These are phyloP conservation scores for Ophioninae sp. DNA, from an alignment of 2,888 invertebrate genomes.

Conservation along the genomic window DNA sequence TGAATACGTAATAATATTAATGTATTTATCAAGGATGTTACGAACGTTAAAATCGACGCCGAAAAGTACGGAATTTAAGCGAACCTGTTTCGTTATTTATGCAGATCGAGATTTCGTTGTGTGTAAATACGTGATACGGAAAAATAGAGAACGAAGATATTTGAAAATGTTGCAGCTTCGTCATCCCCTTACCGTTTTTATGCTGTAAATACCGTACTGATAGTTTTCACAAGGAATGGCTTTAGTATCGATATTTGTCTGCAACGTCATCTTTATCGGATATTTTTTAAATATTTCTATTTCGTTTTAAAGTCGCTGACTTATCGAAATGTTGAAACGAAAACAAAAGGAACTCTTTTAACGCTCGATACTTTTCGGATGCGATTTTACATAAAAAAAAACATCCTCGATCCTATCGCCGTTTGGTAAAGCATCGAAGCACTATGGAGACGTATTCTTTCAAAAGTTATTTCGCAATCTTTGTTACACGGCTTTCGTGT, in stretches of 20 bases:
- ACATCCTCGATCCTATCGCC: conserved; percentile 11
- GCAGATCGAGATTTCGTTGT: background rate
- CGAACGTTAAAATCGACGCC: background rate
- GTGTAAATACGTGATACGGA: no score
- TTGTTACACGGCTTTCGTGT: conserved; percentile 55
- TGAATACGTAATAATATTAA: conserved; percentile 32
- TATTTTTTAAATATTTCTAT: no score
- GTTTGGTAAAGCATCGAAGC: conserved; percentile 28
- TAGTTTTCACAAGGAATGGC: background rate
- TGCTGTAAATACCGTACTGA: background rate
- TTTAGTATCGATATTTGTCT: background rate
- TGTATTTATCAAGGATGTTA: conserved; percentile 7
- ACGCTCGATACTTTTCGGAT: background rate
- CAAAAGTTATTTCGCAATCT: conserved; percentile 42
- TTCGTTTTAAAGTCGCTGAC: no score
- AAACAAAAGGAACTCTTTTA: background rate
- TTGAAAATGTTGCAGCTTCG: background rate
- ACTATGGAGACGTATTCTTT: conserved; percentile 51
- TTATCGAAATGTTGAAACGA: background rate
- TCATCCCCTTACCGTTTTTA: background rate
- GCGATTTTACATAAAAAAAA: background rate
- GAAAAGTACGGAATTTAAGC: background rate
- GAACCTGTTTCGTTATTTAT: background rate
- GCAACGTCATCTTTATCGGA: background rate
- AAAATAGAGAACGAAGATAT: background rate